phyloP scores from a whole-genome alignment of 1,140 invertebrate species.

The Drosophila baimaii region DNA sequence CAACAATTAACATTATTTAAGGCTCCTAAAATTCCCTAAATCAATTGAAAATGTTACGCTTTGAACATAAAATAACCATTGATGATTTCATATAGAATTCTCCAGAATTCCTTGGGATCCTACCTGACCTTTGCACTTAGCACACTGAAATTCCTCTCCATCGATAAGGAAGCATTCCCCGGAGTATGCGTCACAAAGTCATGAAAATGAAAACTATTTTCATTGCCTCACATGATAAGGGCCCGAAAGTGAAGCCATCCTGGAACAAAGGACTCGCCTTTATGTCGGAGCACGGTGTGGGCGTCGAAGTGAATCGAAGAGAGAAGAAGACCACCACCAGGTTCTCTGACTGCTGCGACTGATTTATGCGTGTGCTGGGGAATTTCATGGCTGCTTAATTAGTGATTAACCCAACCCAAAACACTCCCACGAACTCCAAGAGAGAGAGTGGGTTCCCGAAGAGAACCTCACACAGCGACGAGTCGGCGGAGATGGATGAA shows the following conservation, averaged over 20 bases:
- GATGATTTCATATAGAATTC: slow-evolving; percentile 4
- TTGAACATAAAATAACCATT: background rate
- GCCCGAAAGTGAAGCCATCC: slow-evolving; percentile 23
- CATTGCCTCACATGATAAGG: slow-evolving; percentile 38
- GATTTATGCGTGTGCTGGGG: slow-evolving; percentile 56
- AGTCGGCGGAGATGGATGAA: slow-evolving; percentile 37
- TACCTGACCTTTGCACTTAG: slow-evolving; percentile 39
- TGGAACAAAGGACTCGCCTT: slow-evolving; percentile 48
- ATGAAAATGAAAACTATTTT: slow-evolving; percentile 38
- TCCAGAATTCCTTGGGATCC: background rate
- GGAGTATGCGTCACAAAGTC: slow-evolving; percentile 55
- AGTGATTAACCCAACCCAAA: slow-evolving; percentile 57
- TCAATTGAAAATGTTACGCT: background rate
- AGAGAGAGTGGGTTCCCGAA: slow-evolving; percentile 39
- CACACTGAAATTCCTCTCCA: slow-evolving; percentile 14
- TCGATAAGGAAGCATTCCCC: slow-evolving; percentile 52
- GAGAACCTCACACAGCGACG: slow-evolving; percentile 63
- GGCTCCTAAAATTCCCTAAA: background rate
- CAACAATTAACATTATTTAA: too few species aligned
- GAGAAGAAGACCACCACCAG: slow-evolving; percentile 57
- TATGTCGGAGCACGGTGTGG: slow-evolving; percentile 9
- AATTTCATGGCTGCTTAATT: slow-evolving; percentile 72
- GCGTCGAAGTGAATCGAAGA: slow-evolving; percentile 29
- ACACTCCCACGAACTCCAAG: slow-evolving; percentile 54
- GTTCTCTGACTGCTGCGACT: slow-evolving; percentile 24